Base-by-base conservation (phyloP, 2,113 vertebrate species). In the Tiliqua scincoides region DNA sequence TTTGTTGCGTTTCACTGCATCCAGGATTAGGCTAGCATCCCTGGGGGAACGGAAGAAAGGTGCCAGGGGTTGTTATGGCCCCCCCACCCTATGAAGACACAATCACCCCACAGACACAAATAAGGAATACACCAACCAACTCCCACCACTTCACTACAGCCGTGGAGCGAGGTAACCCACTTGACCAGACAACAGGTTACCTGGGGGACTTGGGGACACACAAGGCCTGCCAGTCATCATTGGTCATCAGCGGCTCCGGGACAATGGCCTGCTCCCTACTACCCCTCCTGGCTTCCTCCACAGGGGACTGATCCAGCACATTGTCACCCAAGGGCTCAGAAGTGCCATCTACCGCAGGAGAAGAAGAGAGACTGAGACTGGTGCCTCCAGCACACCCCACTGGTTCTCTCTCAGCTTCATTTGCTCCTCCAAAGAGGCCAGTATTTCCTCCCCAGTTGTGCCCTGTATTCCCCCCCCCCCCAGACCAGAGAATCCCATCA, bases 1-100 rank as follows among this genome's bases (percentile, higher is more conserved):
- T 84, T 97, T 94, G 0, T 95, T 98, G 89, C 93, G 96, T 82
- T 93, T 90, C 83, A 97, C 96, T 0, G 96, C 95, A 84, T 96
- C 97, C 2, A 95, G 73, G 0, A 97, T 97, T 84, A 97, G 93
- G 82, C 61, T 75, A 0, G 93, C 94, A 87, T 97, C 97, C n/a
- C 97, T 97, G 94, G 61, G 37, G 59, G 3, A 4, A 68, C 65
- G 65, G 25, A 21, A 9, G 5, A 67, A 30, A 72, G 52, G 21
- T 2, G 84, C 5, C 15, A 18, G 21, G 11, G 11, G 9, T 4
- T 7, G 57, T 25, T 0, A 5, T 32, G 37, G n/a, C n/a, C 43
- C 21, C 2, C 10, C 10, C 59, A 15, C 62, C 23, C 48, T 12
- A 2, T 21, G 9, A 5, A 20, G 20, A 30, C 11, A 35, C 57